phyloP scores from a whole-genome alignment of 1,140 invertebrate species.

The Vollenhovia emeryi region DNA sequence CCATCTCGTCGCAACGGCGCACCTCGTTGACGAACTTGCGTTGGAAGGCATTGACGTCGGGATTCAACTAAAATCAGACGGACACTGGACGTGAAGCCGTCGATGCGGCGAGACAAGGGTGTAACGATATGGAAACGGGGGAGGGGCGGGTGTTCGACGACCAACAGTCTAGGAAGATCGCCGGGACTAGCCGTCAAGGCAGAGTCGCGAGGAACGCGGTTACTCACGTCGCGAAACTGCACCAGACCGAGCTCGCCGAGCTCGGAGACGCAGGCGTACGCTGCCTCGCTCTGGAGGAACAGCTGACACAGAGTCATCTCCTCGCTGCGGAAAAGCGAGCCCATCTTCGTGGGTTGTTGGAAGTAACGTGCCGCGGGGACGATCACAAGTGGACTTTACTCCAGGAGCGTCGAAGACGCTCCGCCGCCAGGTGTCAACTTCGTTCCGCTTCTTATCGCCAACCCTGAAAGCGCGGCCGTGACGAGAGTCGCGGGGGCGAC shows the following conservation, averaged over 20 bases:
- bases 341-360: conserved; percentile 87
- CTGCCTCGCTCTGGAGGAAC: conserved; percentile 96
- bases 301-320: conserved; percentile 97
- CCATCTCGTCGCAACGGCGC: conserved; percentile 97
- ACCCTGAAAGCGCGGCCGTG: background rate
- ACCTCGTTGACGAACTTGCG: conserved; percentile 97
- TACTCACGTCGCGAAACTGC: conserved; percentile 96
- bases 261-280: conserved; percentile 97
- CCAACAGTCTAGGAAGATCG: background rate
- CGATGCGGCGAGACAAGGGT: background rate
- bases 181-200: background rate
- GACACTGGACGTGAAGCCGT: background rate
- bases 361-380: background rate
- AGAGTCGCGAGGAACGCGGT: background rate
- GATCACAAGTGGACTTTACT: background rate
- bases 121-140: too few species aligned
- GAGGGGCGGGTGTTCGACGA: too few species aligned
- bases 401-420: too few species aligned
- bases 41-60: conserved; percentile 98
- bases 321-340: conserved; percentile 94
- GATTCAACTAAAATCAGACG: conserved; percentile 90
- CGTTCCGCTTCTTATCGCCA: background rate
- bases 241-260: conserved; percentile 96
- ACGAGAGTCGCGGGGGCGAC: background rate
- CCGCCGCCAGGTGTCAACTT: background rate